A percentile compares a stretch with the other conserved stretches of the same genome.
These are phyloP conservation scores for Pagetopsis macropterus DNA, from an alignment of 2,797 vertebrate genomes.

Conservation along the genomic window DNA sequence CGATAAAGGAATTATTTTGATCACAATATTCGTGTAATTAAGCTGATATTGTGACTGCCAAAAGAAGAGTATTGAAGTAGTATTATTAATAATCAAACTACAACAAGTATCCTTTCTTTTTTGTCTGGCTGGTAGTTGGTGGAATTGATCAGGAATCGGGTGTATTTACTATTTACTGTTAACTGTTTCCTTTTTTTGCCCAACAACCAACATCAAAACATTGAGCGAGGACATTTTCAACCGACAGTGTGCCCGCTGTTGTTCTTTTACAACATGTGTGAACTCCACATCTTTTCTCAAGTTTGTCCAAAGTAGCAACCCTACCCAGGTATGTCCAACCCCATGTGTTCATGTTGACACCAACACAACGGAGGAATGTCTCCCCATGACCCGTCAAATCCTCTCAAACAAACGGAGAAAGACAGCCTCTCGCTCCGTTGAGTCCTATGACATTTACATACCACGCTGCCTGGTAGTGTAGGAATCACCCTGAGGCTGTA, in stretches of 20 bases:
- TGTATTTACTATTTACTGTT: not conserved
- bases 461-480: conserved; percentile 69
- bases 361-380: conserved; percentile 46
- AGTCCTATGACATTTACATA: conserved; percentile 82
- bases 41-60: too few species aligned
- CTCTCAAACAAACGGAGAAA: conserved; percentile 73
- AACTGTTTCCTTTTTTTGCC: not conserved
- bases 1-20: too few species aligned
- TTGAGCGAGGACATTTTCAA: not conserved
- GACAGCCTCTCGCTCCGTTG: conserved; percentile 78
- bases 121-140: conserved; percentile 18
- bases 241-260: not conserved
- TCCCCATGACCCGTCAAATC: conserved; percentile 66
- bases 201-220: not conserved
- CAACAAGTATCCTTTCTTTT: conserved; percentile 2
- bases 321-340: conserved; percentile 45
- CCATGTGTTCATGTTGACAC: conserved; percentile 53
- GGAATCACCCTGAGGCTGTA: conserved; percentile 78
- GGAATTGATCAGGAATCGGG: conserved; percentile 9
- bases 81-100: too few species aligned
- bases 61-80: too few species aligned
- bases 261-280: not conserved
- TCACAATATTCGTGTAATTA: too few species aligned
- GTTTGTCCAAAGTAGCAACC: conserved; percentile 13
- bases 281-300: conserved; percentile 13